Evolutionary conservation across 2,797 vertebrate genomes (phyloP), one percentile per base, ranked within the genome.

Genomic region (Chrosomus eos): DNA sequence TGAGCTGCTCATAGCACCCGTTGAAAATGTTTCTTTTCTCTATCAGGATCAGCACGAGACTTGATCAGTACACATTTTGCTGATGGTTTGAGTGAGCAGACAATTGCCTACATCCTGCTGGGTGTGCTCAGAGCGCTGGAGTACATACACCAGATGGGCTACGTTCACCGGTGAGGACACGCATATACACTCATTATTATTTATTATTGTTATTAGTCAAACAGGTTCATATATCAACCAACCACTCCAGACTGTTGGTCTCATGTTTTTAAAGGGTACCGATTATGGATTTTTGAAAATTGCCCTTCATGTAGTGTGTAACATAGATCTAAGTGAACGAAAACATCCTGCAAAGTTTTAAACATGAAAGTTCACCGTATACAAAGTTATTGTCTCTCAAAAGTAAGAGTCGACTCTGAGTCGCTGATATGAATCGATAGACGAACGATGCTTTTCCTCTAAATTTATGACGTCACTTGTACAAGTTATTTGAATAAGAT

Each of bases 111-210:
- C 87, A 97, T 99, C 88, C 93, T 99, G 73, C 95, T 97, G 73
- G 98, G 98, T 0, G 95, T 97, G 80, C 91, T 99, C 48, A 97
- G 95, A 92, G 97, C 97, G 4, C 95, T 99, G 40, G 97, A 98
- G 89, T 99, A 99, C 91, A 97, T 99, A 92, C 98, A 99, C 91
- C 97, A 97, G 84, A 99, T 99, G 97, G 98, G 98, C 92, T 99
- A 99, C 0, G 97, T 99, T 58, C 98, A 99, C 88, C 96, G 98
- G 98, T 99, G 82, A 88, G 89, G 18, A 72, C n/a, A 76, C 7
- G n/a, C 21, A 14, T 33, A 10, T 23, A 13, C 48, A 58, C 53
- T 14, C 18, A 31, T n/a, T 31, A 55, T n/a, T 36, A 36, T 21
- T 55, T 23, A 4, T 33, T 53, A 0, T 33, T 53, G 4, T 33